Conservation (phyloP, 2,113 vertebrate species). For the Actenoides hombroni region DNA sequence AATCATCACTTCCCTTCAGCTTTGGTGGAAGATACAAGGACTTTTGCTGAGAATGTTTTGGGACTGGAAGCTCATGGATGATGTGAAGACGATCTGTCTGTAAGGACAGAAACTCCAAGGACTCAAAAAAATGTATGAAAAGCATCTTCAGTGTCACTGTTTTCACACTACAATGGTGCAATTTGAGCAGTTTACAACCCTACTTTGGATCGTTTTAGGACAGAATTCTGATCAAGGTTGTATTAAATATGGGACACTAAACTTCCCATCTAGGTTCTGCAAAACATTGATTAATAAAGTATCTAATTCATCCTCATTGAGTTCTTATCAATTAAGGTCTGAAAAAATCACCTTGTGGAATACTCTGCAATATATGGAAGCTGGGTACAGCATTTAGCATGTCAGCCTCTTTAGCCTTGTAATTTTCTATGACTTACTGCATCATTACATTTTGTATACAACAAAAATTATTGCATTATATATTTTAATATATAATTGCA, state of each 20-base stretch:
- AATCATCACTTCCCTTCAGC: neutral
- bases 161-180: neutral
- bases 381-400: neutral
- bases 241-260: neutral
- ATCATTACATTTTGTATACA: neutral
- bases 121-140: neutral
- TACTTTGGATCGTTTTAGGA: neutral
- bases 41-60: neutral
- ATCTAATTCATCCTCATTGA: neutral
- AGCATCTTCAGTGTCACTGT: neutral
- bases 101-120: neutral
- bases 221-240: neutral
- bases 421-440: neutral
- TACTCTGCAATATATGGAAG: neutral
- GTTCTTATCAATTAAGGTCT: neutral
- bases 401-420: neutral
- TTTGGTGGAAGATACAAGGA: neutral
- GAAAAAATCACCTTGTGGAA: neutral
- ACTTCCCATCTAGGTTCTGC: neutral
- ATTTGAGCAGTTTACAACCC: neutral
- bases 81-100: neutral
- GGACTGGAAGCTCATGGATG: neutral
- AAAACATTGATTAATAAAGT: neutral
- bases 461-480: neutral
- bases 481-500: neutral